phyloP scores from a whole-genome alignment of 2,888 invertebrate genomes.

The Trilocha varians region DNA sequence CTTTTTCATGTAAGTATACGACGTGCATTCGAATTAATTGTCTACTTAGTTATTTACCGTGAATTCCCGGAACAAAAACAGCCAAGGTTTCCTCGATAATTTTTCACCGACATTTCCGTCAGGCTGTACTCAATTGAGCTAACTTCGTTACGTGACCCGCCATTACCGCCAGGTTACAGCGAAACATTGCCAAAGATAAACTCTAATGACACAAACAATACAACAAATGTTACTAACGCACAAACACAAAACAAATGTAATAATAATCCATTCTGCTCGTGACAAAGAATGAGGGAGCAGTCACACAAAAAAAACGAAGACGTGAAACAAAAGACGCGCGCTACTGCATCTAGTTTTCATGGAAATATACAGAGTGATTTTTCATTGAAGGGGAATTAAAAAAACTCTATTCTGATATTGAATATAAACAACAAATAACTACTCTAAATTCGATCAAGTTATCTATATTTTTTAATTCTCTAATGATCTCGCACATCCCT shows the following conservation, averaged over 20 bases:
- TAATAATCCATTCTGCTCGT: constrained; percentile 5
- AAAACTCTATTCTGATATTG: too few species aligned
- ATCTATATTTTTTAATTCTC: too few species aligned
- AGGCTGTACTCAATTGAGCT: not conserved
- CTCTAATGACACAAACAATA: constrained; percentile 1
- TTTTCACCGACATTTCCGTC: not conserved
- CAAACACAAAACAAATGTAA: constrained; percentile 4
- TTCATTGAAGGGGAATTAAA: too few species aligned
- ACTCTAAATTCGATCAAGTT: too few species aligned
- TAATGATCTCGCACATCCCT: too few species aligned
- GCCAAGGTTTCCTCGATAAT: not conserved
- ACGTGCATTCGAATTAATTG: too few species aligned
- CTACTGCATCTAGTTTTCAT: too few species aligned
- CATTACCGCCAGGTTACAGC: not conserved
- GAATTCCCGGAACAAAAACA: not conserved
- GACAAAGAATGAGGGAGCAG: constrained; percentile 3
- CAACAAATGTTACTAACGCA: constrained; percentile 1
- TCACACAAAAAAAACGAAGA: too few species aligned
- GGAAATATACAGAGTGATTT: too few species aligned
- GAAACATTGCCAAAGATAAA: constrained; percentile 2
- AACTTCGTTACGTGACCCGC: constrained; percentile 3
- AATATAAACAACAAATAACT: too few species aligned
- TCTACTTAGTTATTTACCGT: not conserved
- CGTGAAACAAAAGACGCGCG: too few species aligned
- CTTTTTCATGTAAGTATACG: too few species aligned